Evolutionary conservation across 2,888 invertebrate genomes (phyloP).

Genomic region (Smittia sp.): DNA sequence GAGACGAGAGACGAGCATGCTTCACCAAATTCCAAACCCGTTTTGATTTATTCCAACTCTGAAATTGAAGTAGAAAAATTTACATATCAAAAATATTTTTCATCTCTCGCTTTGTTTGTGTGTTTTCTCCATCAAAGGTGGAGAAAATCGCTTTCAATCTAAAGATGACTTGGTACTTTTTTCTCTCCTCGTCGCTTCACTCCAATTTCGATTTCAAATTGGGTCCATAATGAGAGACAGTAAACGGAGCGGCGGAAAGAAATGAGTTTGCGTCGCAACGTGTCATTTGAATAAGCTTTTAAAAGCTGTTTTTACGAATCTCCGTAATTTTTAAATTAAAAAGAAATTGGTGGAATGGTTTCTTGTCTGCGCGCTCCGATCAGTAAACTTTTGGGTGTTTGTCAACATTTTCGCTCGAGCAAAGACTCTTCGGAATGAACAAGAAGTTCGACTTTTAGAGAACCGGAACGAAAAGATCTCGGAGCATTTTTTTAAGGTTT

Average conservation of each 20-base stretch:
- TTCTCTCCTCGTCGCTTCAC: not conserved
- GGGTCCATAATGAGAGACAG: slow-evolving; percentile 6
- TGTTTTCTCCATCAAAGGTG: slow-evolving; percentile 18
- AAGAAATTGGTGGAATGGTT: not conserved
- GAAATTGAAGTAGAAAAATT: slow-evolving; percentile 24
- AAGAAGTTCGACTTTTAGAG: too few relatives aligned
- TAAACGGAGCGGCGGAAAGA: not conserved
- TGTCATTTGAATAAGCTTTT: slow-evolving; percentile 25
- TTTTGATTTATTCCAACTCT: slow-evolving; percentile 38
- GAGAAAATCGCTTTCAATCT: slow-evolving; percentile 38
- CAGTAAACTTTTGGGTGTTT: too few relatives aligned
- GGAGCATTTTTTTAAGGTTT: too few relatives aligned
- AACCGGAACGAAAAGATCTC: too few relatives aligned
- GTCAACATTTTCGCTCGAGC: too few relatives aligned
- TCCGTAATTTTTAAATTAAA: not conserved
- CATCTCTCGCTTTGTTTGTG: not conserved
- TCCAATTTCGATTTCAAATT: slow-evolving; percentile 24
- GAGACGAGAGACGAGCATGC: slow-evolving; percentile 7
- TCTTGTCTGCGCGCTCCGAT: not conserved
- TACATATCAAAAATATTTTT: slow-evolving; percentile 14
- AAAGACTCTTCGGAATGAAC: too few relatives aligned
- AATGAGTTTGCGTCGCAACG: not conserved
- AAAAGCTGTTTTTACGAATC: not conserved
- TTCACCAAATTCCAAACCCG: slow-evolving; percentile 25
- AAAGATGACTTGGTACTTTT: slow-evolving; percentile 31